These are phyloP conservation scores for Phataginus tricuspis DNA, from an alignment of 2,797 vertebrate genomes.

Conservation along the genomic window DNA sequence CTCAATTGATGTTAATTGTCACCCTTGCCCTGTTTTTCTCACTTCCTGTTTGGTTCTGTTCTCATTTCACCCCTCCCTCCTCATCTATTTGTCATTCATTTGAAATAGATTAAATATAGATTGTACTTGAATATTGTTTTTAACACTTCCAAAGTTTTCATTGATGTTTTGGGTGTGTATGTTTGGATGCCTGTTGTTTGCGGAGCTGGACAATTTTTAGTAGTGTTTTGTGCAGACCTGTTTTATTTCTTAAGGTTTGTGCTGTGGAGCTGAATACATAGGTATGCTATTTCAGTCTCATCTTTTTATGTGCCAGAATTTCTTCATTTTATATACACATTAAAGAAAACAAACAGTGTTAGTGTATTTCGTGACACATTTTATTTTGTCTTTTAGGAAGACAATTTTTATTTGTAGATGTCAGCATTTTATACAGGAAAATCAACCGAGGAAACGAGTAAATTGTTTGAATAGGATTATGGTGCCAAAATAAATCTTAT, in stretches of 20 bases:
- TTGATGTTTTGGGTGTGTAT: not conserved
- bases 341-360: not conserved
- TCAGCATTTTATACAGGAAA: not conserved
- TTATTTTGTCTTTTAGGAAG: not conserved
- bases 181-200: not conserved
- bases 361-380: not conserved
- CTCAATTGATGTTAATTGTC: not conserved
- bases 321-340: not conserved
- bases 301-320: not conserved
- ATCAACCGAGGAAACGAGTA: not conserved
- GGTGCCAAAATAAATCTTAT: not conserved
- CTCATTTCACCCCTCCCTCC: not conserved
- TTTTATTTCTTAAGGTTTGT: not conserved
- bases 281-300: not conserved
- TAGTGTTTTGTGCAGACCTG: not conserved
- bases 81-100: not conserved
- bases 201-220: not conserved
- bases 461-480: not conserved
- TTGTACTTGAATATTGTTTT: not conserved
- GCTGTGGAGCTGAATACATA: not conserved
- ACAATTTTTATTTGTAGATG: slow-evolving; percentile 4
- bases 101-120: slow-evolving; percentile 13
- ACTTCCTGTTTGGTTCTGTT: not conserved
- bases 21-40: not conserved
- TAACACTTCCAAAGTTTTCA: not conserved